Evolutionary conservation across 2,888 invertebrate species (phyloP).

Genomic region (Litoditis marina): DNA sequence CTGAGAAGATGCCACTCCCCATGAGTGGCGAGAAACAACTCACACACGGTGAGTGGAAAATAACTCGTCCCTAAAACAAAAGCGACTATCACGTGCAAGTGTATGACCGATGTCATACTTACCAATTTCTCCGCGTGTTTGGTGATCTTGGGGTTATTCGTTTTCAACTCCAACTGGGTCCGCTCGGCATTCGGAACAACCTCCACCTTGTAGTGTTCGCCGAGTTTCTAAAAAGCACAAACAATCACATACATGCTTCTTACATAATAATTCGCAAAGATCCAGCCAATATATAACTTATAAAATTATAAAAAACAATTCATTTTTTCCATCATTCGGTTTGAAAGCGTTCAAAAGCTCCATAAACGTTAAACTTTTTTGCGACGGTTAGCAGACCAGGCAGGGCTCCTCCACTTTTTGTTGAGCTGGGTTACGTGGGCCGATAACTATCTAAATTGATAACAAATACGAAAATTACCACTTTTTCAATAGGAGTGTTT

Average conservation of each 20-base stretch:
- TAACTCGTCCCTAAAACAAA: too few species aligned
- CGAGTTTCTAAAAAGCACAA: conserved; percentile 42
- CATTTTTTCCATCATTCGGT: too few species aligned
- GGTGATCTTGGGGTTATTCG: conserved; percentile 21
- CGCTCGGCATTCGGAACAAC: conserved; percentile 36
- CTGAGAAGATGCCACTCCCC: too few species aligned
- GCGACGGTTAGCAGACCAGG: too few species aligned
- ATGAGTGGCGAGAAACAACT: neutral
- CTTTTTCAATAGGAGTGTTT: too few species aligned
- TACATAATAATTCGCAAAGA: conserved; percentile 3
- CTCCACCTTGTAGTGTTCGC: conserved; percentile 41
- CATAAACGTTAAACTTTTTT: neutral
- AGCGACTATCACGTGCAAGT: too few species aligned
- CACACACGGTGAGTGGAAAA: neutral
- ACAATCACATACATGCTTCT: neutral
- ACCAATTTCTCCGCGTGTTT: conserved; percentile 28
- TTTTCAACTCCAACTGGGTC: conserved; percentile 41
- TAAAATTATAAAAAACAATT: too few species aligned
- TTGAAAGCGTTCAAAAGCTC: neutral
- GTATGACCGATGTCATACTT: neutral
- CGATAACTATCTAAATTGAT: too few species aligned
- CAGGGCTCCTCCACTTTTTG: too few species aligned
- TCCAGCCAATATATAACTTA: too few species aligned
- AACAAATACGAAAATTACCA: too few species aligned
- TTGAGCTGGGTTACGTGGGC: too few species aligned